Evolutionary conservation across 2,113 vertebrate genomes (phyloP).

Genomic region (Cyphomyrus plagiostoma): DNA sequence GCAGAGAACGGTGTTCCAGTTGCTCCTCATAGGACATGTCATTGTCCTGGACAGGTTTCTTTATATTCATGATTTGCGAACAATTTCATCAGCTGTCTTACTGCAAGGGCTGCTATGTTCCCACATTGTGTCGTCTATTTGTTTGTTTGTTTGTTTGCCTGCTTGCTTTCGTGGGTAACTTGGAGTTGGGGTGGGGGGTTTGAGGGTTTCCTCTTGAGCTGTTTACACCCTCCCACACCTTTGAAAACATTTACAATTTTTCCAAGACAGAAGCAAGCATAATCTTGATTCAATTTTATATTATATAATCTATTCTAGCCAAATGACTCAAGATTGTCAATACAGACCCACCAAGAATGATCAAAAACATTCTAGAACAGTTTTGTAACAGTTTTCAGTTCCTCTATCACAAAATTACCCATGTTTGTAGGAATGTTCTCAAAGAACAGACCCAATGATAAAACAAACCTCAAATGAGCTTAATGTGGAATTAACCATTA

Average conservation of each 20-base stretch:
- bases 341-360: not conserved
- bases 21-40: conserved; percentile 57
- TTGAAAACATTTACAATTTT: not conserved
- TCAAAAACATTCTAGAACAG: not conserved
- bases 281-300: not conserved
- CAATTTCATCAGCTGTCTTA: not conserved
- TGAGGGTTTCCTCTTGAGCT: not conserved
- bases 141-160: not conserved
- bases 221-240: not conserved
- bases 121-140: not conserved
- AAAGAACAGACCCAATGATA: not conserved
- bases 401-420: not conserved
- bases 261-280: not conserved
- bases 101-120: not conserved
- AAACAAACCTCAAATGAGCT: not conserved
- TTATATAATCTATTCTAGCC: not conserved
- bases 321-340: not conserved
- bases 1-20: not conserved
- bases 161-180: not conserved
- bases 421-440: not conserved
- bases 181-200: not conserved
- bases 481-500: not conserved
- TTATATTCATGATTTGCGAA: not conserved
- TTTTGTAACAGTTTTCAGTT: not conserved
- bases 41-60: conserved; percentile 46